Base-by-base conservation (phyloP, 1,140 invertebrate species). In the Megalopta genalis region DNA sequence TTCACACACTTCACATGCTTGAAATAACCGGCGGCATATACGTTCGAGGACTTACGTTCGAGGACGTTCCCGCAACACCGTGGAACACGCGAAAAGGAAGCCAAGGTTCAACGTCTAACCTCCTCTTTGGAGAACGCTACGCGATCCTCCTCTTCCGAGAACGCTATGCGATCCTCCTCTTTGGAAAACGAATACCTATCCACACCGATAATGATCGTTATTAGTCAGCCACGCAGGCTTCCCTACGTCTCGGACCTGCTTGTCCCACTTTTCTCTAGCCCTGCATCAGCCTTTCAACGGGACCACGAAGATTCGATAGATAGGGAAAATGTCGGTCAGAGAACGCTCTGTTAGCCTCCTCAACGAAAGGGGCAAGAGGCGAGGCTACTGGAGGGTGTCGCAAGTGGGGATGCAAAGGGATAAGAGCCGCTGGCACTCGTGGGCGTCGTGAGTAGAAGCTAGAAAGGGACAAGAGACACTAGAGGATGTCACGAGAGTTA, bases 171-270 rank as follows among this genome's bases (percentile, higher is more conserved):
- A 32, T 32, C 32, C 32, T 32, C 32, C 32, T 32, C 32, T 32
- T 32, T 32, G 32, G 32, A 32, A 32, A 32, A 23, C 62, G 27
- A 37, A 39, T 14, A 37, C 49, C 77, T 49, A 59, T 69, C 59
- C 81, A 32, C 70, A 18, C 10, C 73, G 81, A 83, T 83, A 83
- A 84, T 80, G 42, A 73, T 65, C 67, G 67, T 60, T 68, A 81
- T 85, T 84, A 83, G 72, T 57, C 65, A 70, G 73, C 57, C 67
- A 63, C 32, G 63, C 66, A 23, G 49, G 57, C 66, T 77, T 70
- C 37, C 63, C 73, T 3, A 12, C 52, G n/a, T 8, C 32, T 46
- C 14, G 12, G 16, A 12, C 18, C n/a, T 14, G 16, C 8, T 37
- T 21, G 42, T 46, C 39, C 66, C 54, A 49, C 72, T 57, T 79